Evolutionary conservation across 2,888 invertebrate species (phyloP).

Genomic region (Allophyes oxyacanthae): DNA sequence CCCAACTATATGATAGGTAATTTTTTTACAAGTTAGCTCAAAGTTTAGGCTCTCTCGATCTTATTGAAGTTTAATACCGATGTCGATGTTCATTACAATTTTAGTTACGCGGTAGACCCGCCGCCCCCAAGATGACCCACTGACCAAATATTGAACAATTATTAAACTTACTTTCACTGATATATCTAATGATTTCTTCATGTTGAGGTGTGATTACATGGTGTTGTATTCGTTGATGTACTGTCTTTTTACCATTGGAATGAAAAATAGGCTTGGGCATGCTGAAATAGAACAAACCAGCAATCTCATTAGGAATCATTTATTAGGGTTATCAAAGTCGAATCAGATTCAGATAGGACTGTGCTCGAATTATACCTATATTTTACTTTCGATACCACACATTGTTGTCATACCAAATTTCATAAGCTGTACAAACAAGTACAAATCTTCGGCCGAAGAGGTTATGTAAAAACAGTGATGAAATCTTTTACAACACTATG

Average conservation of each 20-base stretch:
- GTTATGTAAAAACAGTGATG: constrained; percentile 87
- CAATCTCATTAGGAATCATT: constrained; percentile 20
- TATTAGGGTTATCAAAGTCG: neutral
- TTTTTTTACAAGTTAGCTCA: no score
- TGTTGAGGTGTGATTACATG: constrained; percentile 93
- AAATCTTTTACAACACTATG: constrained; percentile 68
- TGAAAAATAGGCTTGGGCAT: constrained; percentile 95
- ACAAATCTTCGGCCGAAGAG: constrained; percentile 64
- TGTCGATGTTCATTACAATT: no score
- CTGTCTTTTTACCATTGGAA: constrained; percentile 91
- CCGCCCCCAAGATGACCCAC: no score
- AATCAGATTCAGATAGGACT: neutral
- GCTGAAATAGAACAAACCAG: constrained; percentile 83
- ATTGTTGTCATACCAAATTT: constrained; percentile 15
- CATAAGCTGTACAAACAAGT: constrained; percentile 36
- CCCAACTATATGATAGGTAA: no score
- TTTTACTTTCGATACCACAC: neutral
- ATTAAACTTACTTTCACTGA: constrained; percentile 93
- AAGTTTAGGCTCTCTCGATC: no score
- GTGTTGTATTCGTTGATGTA: constrained; percentile 89
- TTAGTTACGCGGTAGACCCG: no score
- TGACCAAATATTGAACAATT: constrained; percentile 4
- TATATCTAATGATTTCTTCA: constrained; percentile 95
- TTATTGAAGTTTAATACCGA: no score
- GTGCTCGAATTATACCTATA: neutral